Percentiles rank a stretch among this genome's conserved stretches.
Evolutionary conservation across 2,113 vertebrate genomes (phyloP).

Genomic region (Agelaius phoeniceus): DNA sequence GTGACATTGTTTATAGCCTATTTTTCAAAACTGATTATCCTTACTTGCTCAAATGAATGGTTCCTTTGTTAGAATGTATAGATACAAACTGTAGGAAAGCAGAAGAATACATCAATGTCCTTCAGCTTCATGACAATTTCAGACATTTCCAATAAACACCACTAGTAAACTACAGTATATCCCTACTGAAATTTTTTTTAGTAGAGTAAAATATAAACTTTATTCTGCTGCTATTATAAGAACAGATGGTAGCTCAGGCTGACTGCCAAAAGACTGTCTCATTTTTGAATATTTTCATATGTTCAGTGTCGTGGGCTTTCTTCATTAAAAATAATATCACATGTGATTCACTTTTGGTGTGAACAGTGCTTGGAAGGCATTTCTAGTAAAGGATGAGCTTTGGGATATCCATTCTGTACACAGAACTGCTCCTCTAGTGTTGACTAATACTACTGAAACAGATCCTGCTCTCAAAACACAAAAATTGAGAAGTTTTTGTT

Average conservation of each 20-base stretch:
- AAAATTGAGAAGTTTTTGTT: background rate
- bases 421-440: background rate
- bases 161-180: background rate
- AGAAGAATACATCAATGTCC: background rate
- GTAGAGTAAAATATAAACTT: background rate
- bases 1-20: background rate
- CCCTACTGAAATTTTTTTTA: background rate
- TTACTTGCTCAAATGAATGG: background rate
- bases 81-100: background rate
- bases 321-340: background rate
- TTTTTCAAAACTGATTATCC: background rate
- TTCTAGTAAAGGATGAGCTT: background rate
- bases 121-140: background rate
- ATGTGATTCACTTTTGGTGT: background rate
- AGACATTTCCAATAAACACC: background rate
- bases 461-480: background rate
- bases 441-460: background rate
- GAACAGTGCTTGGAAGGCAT: background rate
- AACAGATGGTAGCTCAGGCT: background rate
- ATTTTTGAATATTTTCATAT: background rate
- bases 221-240: background rate
- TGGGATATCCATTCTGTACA: background rate
- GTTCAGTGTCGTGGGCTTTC: background rate
- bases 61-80: background rate
- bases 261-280: background rate